Percentiles rank a stretch among this genome's conserved stretches.
These are phyloP conservation scores for Heliconius nattereri DNA, from an alignment of 1,140 invertebrate genomes.

Conservation along the genomic window DNA sequence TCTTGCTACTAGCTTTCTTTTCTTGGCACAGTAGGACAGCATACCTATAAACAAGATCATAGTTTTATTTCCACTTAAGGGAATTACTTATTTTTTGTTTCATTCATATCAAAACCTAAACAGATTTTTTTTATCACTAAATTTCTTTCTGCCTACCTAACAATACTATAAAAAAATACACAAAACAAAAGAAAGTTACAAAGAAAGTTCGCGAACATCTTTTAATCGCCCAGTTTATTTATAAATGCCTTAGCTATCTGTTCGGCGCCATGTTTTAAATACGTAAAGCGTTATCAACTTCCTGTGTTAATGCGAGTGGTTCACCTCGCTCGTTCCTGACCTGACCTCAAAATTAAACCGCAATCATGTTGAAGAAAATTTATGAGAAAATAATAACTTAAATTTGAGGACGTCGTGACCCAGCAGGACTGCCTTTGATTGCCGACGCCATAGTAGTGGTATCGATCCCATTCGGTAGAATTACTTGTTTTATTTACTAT, in stretches of 20 bases:
- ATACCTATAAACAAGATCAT: no score
- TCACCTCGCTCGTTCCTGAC: constrained; percentile 5
- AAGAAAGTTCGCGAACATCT: constrained; percentile 1
- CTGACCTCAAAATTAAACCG: not conserved
- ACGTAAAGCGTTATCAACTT: not conserved
- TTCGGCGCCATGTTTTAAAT: constrained; percentile 9
- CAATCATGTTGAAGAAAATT: not conserved
- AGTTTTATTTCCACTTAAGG: no score
- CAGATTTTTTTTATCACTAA: no score
- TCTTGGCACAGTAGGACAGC: no score
- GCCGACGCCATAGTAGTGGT: not conserved
- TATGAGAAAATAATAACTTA: no score
- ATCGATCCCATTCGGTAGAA: not conserved
- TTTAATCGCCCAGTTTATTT: not conserved
- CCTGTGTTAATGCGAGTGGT: not conserved
- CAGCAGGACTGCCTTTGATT: not conserved
- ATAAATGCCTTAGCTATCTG: not conserved
- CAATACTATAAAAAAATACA: not conserved
- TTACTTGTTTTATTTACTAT: no score
- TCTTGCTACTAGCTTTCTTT: no score
- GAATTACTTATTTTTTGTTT: no score
- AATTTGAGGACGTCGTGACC: not conserved
- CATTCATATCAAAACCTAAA: no score
- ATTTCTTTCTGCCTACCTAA: not conserved
- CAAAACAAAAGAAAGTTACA: not conserved